A percentile compares a stretch with the other conserved stretches of the same genome.
Evolutionary conservation across 2,113 vertebrate genomes (phyloP).

Genomic region (Anolis carolinensis): DNA sequence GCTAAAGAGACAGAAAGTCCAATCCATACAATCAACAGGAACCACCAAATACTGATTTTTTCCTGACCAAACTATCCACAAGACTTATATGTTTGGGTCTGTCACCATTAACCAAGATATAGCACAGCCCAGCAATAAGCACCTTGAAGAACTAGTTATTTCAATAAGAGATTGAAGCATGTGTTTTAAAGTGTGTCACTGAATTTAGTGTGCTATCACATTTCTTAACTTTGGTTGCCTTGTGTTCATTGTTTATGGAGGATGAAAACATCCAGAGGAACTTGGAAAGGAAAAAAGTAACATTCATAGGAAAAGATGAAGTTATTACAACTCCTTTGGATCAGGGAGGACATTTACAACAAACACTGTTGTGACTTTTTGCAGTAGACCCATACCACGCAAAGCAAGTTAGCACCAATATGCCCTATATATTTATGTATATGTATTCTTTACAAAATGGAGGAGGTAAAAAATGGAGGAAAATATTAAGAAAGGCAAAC

Average conservation of each 20-base stretch:
- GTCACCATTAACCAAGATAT: too few species aligned
- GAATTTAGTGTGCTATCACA: not conserved
- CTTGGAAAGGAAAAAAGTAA: not conserved
- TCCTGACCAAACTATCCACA: not conserved
- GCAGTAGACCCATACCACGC: not conserved
- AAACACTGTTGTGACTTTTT: not conserved
- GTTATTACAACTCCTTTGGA: too few species aligned
- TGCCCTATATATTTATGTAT: not conserved
- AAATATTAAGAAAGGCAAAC: not conserved
- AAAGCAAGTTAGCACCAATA: not conserved
- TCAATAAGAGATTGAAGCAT: not conserved
- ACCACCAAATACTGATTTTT: not conserved
- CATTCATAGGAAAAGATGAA: not conserved
- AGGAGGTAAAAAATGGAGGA: not conserved
- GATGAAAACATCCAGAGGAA: not conserved
- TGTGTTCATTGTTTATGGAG: too few species aligned
- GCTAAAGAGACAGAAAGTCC: not conserved
- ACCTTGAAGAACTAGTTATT: not conserved
- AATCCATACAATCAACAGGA: not conserved
- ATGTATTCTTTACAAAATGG: not conserved
- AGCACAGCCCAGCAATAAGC: too few species aligned
- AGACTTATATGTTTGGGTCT: too few species aligned
- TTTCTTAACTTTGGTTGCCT: not conserved
- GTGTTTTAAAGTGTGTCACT: not conserved
- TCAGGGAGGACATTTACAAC: too few species aligned